A percentile compares a stretch with the other conserved stretches of the same genome.
Conservation (phyloP, 2,797 vertebrate species). For the Coregonus suidteri region DNA sequence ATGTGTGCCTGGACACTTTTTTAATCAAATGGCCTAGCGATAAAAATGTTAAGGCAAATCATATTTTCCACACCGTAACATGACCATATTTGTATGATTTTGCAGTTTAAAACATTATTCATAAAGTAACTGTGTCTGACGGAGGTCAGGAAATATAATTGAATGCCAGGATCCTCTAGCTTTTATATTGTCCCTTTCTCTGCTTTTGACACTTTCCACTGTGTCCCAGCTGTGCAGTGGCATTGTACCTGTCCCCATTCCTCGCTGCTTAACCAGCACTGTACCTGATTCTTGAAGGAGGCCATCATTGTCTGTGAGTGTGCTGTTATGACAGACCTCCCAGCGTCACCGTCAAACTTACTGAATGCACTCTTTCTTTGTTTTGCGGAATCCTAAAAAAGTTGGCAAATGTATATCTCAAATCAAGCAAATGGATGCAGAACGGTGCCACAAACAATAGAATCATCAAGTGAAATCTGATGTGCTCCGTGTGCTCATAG, state of each 20-base stretch:
- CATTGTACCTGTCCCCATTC: slow-evolving; percentile 67
- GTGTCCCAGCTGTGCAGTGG: slow-evolving; percentile 57
- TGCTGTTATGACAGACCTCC: slow-evolving; percentile 63
- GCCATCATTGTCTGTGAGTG: slow-evolving; percentile 52
- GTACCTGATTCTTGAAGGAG: slow-evolving; percentile 50
- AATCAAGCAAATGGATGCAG: slow-evolving; percentile 61
- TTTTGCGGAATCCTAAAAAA: slow-evolving; percentile 61
- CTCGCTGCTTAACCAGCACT: slow-evolving; percentile 67
- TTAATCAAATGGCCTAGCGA: slow-evolving; percentile 69
- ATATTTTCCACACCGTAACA: slow-evolving; percentile 43
- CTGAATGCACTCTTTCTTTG: slow-evolving; percentile 61
- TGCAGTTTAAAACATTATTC: slow-evolving; percentile 35
- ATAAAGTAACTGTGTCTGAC: slow-evolving; percentile 28
- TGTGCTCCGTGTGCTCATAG: slow-evolving; percentile 62
- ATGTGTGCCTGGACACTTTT: slow-evolving; percentile 64
- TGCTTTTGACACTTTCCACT: slow-evolving; percentile 57
- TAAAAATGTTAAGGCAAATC: slow-evolving; percentile 72
- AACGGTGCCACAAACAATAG: slow-evolving; percentile 68
- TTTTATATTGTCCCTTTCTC: slow-evolving; percentile 54
- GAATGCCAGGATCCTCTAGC: slow-evolving; percentile 57
- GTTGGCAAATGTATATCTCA: slow-evolving; percentile 59
- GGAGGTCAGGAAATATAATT: slow-evolving; percentile 54
- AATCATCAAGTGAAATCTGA: slow-evolving; percentile 75
- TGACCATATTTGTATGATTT: slow-evolving; percentile 21
- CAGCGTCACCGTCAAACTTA: slow-evolving; percentile 53